Conservation (phyloP, 2,888 invertebrate species). For the Orchestes rusci region DNA sequence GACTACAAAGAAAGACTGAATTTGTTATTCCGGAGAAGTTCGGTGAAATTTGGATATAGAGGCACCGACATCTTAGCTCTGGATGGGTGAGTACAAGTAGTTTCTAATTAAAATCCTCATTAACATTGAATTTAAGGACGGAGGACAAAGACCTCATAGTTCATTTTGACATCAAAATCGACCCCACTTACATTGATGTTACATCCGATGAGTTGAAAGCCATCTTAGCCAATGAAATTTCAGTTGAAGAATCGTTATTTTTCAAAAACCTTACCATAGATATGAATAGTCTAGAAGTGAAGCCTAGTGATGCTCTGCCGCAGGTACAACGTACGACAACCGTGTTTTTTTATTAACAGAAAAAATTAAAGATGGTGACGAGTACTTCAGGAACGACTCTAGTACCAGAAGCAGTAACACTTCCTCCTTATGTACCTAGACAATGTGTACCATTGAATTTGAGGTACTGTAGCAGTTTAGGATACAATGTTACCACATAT, state of each 20-base stretch:
- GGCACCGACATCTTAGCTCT: constrained; percentile 76
- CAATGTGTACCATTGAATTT: constrained; percentile 62
- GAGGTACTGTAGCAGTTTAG: constrained; percentile 61
- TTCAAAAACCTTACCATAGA: constrained; percentile 60
- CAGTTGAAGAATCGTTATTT: constrained; percentile 50
- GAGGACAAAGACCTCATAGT: constrained; percentile 69
- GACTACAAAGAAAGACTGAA: constrained; percentile 71
- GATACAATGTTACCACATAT: constrained; percentile 75
- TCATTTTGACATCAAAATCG: constrained; percentile 80
- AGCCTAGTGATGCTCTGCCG: constrained; percentile 43
- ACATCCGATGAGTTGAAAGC: constrained; percentile 58
- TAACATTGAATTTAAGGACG: constrained; percentile 44
- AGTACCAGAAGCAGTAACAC: constrained; percentile 44
- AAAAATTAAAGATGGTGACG: constrained; percentile 12
- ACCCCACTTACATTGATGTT: constrained; percentile 54
- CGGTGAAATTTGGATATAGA: constrained; percentile 67
- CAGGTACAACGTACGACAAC: too few species aligned
- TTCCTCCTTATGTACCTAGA: constrained; percentile 52
- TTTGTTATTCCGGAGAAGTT: constrained; percentile 65
- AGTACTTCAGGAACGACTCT: constrained; percentile 35
- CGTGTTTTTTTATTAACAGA: not conserved
- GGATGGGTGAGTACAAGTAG: constrained; percentile 62
- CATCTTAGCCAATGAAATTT: constrained; percentile 61
- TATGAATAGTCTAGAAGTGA: constrained; percentile 58
- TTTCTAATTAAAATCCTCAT: not conserved